These are phyloP conservation scores for Triops longicaudatus DNA, from an alignment of 1,140 invertebrate genomes.

Conservation along the genomic window DNA sequence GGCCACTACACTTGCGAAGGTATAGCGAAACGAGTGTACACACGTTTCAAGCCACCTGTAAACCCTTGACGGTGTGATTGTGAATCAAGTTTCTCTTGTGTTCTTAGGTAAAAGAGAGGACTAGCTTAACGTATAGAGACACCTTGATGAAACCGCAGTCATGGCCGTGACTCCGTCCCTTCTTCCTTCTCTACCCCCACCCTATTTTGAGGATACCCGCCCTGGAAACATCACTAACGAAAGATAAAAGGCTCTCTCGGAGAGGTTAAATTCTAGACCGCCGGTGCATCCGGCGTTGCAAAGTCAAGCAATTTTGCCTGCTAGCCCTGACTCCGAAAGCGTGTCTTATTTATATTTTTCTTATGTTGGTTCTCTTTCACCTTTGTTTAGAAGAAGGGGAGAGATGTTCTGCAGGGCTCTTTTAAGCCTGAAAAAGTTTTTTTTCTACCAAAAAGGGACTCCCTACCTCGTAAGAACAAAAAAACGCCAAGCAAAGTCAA, in stretches of 20 bases:
- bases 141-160: conserved; percentile 2
- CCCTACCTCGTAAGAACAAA: no score
- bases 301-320: not conserved
- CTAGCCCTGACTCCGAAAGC: not conserved
- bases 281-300: not conserved
- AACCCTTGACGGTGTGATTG: not conserved
- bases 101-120: not conserved
- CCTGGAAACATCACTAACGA: not conserved
- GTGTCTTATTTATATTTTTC: not conserved
- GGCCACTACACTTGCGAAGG: not conserved
- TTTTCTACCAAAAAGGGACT: no score
- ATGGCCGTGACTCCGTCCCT: not conserved
- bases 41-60: not conserved
- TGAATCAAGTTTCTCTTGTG: conserved; percentile 7
- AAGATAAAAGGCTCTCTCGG: not conserved
- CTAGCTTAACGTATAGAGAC: not conserved
- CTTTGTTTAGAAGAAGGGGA: not conserved
- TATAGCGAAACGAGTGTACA: not conserved
- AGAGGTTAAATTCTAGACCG: not conserved
- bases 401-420: not conserved
- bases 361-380: not conserved
- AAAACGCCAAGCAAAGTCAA: not conserved
- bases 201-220: not conserved
- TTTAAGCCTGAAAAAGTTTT: no score
- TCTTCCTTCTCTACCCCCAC: not conserved